Base-by-base conservation (phyloP, 1,140 invertebrate species). In the Drosophila santomea region DNA sequence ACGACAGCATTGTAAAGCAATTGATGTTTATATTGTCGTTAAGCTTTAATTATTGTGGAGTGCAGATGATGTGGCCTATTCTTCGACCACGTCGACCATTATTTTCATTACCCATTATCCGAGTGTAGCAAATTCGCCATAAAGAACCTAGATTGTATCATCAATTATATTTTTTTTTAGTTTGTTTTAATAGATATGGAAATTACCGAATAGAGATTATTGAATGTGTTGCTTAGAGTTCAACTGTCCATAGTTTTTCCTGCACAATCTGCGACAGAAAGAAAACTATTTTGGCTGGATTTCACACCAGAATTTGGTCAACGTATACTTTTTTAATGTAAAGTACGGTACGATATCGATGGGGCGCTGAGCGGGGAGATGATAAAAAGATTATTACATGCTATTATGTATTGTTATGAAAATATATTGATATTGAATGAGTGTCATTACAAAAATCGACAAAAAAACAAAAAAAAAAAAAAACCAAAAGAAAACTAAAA, bases 361-460 rank as follows among this genome's bases (percentile, higher is more conserved):
- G 47, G 50, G 60, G 38, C 64, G 64, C 62, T 67, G 62, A 48
- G 43, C 67, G 67, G 71, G 32, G 51, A 10, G 52, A 57, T 28
- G 35, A 52, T 47, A 66, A 17, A 48, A 59, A 38, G 58, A 72
- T 79, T 78, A 86, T 82, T 78, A 83, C 78, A 80, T 76, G 79
- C 79, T 86, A 86, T 80, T 75, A 76, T 76, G 62, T 88, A 88
- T 76, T 86, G 82, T 88, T 86, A 78, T 77, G 45, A 61, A 71
- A 80, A 74, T 66, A 82, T 78, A 88, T 75, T 76, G 80, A 83
- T 85, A 85, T 84, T 74, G 63, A 85, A 80, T 84, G 81, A 72
- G 76, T 85, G 81, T 85, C 80, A 85, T 85, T 72, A 68, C 48
- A 74, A 69, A 75, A 81, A 39, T 54, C 75, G 38, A 56, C 35